Percentiles rank a stretch among this genome's conserved stretches.
Evolutionary conservation across 2,797 vertebrate genomes (phyloP).

Genomic region (Sitta carolinensis): DNA sequence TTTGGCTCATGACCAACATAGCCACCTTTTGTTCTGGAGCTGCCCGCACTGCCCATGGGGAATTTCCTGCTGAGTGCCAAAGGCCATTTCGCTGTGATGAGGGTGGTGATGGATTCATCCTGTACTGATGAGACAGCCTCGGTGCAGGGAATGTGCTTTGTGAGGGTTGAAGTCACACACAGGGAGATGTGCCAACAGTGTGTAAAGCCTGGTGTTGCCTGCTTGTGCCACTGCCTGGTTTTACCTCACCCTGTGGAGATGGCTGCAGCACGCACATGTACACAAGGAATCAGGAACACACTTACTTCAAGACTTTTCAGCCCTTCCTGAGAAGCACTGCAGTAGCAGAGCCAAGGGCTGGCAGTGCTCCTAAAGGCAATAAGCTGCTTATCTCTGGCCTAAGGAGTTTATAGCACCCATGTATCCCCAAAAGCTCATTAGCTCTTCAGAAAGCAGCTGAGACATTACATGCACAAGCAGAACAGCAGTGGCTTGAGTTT

Average conservation of each 20-base stretch:
- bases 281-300: neutral
- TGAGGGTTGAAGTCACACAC: fast-evolving
- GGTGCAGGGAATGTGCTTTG: neutral
- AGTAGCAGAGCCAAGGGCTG: neutral
- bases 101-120: neutral
- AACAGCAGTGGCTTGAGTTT: neutral
- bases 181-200: neutral
- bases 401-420: constrained; percentile 56
- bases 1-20: neutral
- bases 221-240: neutral
- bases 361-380: constrained; percentile 19
- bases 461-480: neutral
- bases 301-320: neutral
- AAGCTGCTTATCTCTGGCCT: constrained; percentile 61
- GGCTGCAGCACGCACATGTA: neutral
- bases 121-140: neutral
- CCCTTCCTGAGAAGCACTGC: neutral
- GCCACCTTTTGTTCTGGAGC: neutral
- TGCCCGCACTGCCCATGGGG: neutral
- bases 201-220: neutral
- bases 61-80: neutral
- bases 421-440: constrained; percentile 66
- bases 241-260: neutral
- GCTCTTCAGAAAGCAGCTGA: constrained; percentile 31
- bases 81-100: neutral